These are phyloP conservation scores for Apeltes quadracus DNA, from an alignment of 2,113 vertebrate genomes.

Conservation along the genomic window DNA sequence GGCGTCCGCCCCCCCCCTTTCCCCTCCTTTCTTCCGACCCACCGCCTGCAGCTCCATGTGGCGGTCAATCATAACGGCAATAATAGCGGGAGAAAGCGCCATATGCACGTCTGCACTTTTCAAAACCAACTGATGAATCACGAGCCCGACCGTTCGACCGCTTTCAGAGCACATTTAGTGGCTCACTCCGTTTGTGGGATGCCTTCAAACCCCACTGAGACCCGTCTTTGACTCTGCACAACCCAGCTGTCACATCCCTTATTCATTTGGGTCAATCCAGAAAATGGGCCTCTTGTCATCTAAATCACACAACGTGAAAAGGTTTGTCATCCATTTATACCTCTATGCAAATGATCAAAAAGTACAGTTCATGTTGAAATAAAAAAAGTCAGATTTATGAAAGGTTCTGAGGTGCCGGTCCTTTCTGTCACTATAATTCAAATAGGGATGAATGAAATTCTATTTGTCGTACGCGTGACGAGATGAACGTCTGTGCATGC, in stretches of 20 bases:
- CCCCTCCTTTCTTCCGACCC: constrained; percentile 40
- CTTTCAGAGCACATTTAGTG: too few species aligned
- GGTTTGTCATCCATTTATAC: background rate
- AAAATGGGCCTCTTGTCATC: background rate
- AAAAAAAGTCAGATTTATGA: background rate
- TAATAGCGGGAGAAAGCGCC: constrained; percentile 46
- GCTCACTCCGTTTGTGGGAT: too few species aligned
- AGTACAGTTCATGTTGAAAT: background rate
- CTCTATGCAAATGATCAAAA: background rate
- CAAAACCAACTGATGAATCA: constrained; percentile 25
- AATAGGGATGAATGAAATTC: background rate
- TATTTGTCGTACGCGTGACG: background rate
- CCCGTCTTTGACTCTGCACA: background rate
- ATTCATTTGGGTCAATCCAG: background rate
- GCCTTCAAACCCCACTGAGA: background rate
- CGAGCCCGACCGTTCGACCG: background rate
- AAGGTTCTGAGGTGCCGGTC: background rate
- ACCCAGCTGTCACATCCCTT: background rate
- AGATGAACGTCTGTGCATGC: background rate
- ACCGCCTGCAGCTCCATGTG: constrained; percentile 56
- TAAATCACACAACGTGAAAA: background rate
- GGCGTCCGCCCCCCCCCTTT: constrained; percentile 13
- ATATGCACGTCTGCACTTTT: constrained; percentile 27
- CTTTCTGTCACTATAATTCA: background rate
- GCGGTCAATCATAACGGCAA: constrained; percentile 49